Evolutionary conservation across 2,797 vertebrate species (phyloP).

Genomic region (Mastacembelus armatus): DNA sequence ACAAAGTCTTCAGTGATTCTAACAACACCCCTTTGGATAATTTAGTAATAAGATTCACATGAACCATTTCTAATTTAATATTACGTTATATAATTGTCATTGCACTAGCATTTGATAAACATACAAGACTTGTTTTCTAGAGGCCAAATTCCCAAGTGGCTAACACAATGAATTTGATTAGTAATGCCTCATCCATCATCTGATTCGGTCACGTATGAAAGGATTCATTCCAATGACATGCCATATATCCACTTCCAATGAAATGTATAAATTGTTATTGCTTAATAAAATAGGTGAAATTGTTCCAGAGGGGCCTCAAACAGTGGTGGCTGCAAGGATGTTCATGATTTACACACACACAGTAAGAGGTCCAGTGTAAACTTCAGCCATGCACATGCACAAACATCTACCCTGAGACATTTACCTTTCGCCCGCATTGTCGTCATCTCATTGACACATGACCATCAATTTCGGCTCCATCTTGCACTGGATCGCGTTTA

Average conservation of each 20-base stretch:
- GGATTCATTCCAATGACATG: conserved; percentile 29
- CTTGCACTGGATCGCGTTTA: conserved; percentile 69
- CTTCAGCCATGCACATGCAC: conserved; percentile 65
- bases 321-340: conserved; percentile 39
- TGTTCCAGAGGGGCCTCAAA: conserved; percentile 75
- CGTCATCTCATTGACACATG: conserved; percentile 77
- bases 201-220: conserved; percentile 57
- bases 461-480: conserved; percentile 77
- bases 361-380: conserved; percentile 62
- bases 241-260: conserved; percentile 66
- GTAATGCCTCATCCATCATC: conserved; percentile 74
- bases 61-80: conserved; percentile 34
- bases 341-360: conserved; percentile 77
- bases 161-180: conserved; percentile 73
- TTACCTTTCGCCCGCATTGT: conserved; percentile 78
- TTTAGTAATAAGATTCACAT: conserved; percentile 18
- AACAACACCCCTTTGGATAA: neutral
- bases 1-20: neutral
- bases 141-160: conserved; percentile 58
- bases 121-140: conserved; percentile 35
- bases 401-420: conserved; percentile 72
- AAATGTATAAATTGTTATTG: conserved; percentile 75
- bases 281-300: conserved; percentile 78
- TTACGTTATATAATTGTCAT: conserved; percentile 35
- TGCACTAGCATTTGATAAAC: conserved; percentile 41